phyloP scores from a whole-genome alignment of 2,797 vertebrate genomes.

The Denticeps clupeoides region DNA sequence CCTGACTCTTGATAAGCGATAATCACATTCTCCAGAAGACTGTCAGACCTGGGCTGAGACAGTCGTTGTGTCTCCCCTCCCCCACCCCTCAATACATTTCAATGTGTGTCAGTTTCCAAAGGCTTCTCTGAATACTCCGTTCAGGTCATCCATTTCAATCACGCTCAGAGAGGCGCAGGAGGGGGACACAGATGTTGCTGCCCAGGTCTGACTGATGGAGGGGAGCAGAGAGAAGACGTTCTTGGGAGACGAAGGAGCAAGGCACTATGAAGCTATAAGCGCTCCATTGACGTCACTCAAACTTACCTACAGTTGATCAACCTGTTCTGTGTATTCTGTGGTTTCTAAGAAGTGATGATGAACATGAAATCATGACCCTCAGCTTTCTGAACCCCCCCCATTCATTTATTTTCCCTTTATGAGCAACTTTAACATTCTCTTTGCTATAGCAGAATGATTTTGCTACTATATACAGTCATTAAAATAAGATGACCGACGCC shows the following conservation, averaged over 20 bases:
- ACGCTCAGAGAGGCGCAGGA: slow-evolving; percentile 12
- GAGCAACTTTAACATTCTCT: slow-evolving; percentile 22
- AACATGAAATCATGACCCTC: no score
- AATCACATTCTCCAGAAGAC: no score
- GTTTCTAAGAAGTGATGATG: no score
- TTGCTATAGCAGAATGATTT: slow-evolving; percentile 29
- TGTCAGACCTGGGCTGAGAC: no score
- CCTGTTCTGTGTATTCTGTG: no score
- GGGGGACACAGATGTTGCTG: background rate
- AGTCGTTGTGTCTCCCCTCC: no score
- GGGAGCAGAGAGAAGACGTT: slow-evolving; percentile 8
- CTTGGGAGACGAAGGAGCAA: slow-evolving; percentile 13
- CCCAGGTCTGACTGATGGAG: slow-evolving; percentile 11
- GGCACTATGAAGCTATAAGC: slow-evolving; percentile 12
- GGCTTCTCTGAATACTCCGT: no score
- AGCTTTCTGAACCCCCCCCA: no score
- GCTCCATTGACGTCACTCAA: slow-evolving; percentile 7
- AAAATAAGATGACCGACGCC: slow-evolving; percentile 33
- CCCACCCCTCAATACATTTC: no score
- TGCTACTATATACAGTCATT: slow-evolving; percentile 37
- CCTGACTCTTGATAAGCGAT: no score
- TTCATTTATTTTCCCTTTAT: no score
- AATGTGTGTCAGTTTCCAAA: no score
- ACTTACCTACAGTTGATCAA: background rate
- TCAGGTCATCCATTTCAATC: background rate